phyloP scores from a whole-genome alignment of 2,888 invertebrate species.

The Cheilosia variabilis region DNA sequence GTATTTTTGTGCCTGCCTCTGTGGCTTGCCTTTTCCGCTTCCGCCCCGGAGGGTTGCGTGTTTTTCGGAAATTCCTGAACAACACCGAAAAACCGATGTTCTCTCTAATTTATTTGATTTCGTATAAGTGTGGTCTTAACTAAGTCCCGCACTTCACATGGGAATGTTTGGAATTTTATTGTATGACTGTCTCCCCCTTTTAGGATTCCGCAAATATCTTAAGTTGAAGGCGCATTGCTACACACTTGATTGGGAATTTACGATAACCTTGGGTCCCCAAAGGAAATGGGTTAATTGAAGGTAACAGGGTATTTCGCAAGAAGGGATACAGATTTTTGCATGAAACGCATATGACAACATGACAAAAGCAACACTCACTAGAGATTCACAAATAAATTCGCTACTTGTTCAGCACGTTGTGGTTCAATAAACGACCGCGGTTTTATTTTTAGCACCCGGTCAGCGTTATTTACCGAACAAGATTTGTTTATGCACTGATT shows the following conservation, averaged over 20 bases:
- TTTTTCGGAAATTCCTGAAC: constrained; percentile 39
- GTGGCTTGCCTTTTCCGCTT: constrained; percentile 60
- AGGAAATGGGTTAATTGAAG: constrained; percentile 26
- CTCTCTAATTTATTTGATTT: constrained; percentile 72
- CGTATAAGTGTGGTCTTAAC: constrained; percentile 63
- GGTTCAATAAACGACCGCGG: not conserved
- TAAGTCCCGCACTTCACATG: constrained; percentile 56
- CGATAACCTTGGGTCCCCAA: constrained; percentile 1
- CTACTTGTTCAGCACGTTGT: not conserved
- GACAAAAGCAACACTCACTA: not conserved
- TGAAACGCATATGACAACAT: no score
- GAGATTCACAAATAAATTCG: not conserved
- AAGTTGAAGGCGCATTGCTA: constrained; percentile 32
- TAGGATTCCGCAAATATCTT: constrained; percentile 42
- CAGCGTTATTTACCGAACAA: not conserved
- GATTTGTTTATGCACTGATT: not conserved
- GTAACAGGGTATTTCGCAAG: constrained; percentile 11
- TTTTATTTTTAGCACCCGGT: constrained; percentile 19
- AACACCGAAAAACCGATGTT: constrained; percentile 60
- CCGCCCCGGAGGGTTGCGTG: constrained; percentile 36
- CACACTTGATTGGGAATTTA: constrained; percentile 14
- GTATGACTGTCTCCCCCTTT: constrained; percentile 49
- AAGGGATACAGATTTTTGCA: not conserved
- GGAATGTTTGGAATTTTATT: constrained; percentile 65
- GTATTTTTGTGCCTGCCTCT: constrained; percentile 48